phyloP scores from a whole-genome alignment of 1,140 invertebrate genomes.

The Drosophila yakuba region DNA sequence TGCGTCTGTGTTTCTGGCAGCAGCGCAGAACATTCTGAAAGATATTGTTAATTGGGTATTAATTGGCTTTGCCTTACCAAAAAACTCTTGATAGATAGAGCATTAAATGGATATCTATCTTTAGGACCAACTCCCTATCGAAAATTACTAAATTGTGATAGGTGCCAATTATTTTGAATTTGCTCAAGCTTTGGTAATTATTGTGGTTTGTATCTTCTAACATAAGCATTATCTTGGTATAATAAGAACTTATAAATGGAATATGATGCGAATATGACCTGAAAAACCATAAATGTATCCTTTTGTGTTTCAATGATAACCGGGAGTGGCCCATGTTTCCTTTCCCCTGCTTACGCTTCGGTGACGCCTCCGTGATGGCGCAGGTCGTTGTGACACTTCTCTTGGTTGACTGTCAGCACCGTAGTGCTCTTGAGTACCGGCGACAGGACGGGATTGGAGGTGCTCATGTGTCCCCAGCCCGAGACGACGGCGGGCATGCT shows the following conservation, averaged over 20 bases:
- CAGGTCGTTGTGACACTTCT: conserved; percentile 60
- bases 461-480: conserved; percentile 82
- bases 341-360: conserved; percentile 61
- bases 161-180: too few species aligned
- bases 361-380: conserved; percentile 68
- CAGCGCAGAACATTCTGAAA: conserved; percentile 86
- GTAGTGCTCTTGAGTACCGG: conserved; percentile 69
- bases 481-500: conserved; percentile 61
- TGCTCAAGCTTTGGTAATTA: too few species aligned
- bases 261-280: too few species aligned
- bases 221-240: neutral
- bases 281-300: too few species aligned
- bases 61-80: too few species aligned
- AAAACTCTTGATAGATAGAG: too few species aligned
- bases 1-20: conserved; percentile 78
- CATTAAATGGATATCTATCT: too few species aligned
- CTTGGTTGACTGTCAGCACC: conserved; percentile 72
- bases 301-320: too few species aligned
- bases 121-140: too few species aligned
- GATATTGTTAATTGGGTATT: neutral
- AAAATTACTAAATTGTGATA: too few species aligned
- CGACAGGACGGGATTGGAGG: conserved; percentile 62
- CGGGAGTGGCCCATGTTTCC: too few species aligned
- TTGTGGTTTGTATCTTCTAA: neutral
- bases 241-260: too few species aligned